Percentiles rank a stretch among this genome's conserved stretches.
Evolutionary conservation across 2,888 invertebrate genomes (phyloP).

Genomic region (Pyrrhia umbra): DNA sequence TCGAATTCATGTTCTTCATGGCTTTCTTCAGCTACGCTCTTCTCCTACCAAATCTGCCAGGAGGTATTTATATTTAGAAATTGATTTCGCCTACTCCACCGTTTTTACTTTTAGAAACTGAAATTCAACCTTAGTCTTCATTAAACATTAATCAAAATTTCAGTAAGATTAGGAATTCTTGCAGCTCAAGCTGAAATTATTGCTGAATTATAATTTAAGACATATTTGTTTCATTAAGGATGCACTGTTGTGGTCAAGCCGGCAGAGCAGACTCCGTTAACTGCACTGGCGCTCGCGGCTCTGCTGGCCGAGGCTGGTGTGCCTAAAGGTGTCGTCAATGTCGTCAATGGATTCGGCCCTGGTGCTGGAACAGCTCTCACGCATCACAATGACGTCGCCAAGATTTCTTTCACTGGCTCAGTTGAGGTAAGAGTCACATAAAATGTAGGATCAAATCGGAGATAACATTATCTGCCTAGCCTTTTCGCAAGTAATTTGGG

Average conservation of each 20-base stretch:
- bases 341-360: constrained; percentile 96
- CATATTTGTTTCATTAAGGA: constrained; percentile 82
- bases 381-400: constrained; percentile 93
- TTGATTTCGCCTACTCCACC: too few species aligned
- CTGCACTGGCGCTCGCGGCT: constrained; percentile 95
- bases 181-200: too few species aligned
- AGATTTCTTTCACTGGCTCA: constrained; percentile 94
- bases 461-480: too few species aligned
- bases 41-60: too few species aligned
- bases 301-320: constrained; percentile 96
- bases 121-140: too few species aligned
- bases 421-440: constrained; percentile 82
- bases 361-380: constrained; percentile 94
- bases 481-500: background rate
- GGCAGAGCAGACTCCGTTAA: constrained; percentile 98
- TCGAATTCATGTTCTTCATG: too few species aligned
- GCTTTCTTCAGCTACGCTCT: too few species aligned
- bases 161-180: too few species aligned
- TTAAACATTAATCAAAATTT: too few species aligned
- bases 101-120: too few species aligned
- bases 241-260: constrained; percentile 97
- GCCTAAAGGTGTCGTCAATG: constrained; percentile 96
- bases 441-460: background rate
- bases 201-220: too few species aligned
- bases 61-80: too few species aligned